These are phyloP conservation scores for Podilymbus podiceps DNA, from an alignment of 2,113 vertebrate species.

Conservation along the genomic window DNA sequence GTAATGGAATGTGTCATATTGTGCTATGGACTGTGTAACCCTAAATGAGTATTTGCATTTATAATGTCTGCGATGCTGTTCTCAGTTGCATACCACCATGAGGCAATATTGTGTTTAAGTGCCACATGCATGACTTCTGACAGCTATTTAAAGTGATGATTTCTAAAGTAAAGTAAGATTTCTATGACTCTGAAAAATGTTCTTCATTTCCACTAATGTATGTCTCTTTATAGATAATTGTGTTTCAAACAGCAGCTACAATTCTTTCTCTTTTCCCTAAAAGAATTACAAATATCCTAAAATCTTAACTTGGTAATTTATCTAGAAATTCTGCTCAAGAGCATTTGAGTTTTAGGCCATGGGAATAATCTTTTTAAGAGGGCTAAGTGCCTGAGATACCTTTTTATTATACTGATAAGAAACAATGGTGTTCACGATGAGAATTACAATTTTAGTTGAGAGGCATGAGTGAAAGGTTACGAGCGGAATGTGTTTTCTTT, in stretches of 20 bases:
- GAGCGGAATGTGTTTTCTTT: neutral
- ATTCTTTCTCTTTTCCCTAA: neutral
- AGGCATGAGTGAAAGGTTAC: neutral
- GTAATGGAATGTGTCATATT: neutral
- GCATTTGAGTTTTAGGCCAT: neutral
- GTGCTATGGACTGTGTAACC: neutral
- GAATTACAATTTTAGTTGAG: neutral
- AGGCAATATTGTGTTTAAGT: fast-evolving
- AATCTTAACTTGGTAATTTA: neutral
- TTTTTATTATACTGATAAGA: neutral
- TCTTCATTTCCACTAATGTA: neutral
- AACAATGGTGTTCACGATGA: neutral
- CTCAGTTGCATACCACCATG: neutral
- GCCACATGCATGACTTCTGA: neutral
- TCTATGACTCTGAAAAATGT: neutral
- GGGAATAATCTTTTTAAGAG: neutral
- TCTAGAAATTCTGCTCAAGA: neutral
- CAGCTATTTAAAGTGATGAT: neutral
- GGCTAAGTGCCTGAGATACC: neutral
- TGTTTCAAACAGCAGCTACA: neutral
- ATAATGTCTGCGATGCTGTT: neutral
- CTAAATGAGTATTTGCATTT: neutral
- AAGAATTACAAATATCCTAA: neutral
- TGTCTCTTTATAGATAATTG: neutral
- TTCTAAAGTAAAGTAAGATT: neutral